These are phyloP conservation scores for Poecilia velifera DNA, from an alignment of 2,797 vertebrate genomes.

Conservation along the genomic window DNA sequence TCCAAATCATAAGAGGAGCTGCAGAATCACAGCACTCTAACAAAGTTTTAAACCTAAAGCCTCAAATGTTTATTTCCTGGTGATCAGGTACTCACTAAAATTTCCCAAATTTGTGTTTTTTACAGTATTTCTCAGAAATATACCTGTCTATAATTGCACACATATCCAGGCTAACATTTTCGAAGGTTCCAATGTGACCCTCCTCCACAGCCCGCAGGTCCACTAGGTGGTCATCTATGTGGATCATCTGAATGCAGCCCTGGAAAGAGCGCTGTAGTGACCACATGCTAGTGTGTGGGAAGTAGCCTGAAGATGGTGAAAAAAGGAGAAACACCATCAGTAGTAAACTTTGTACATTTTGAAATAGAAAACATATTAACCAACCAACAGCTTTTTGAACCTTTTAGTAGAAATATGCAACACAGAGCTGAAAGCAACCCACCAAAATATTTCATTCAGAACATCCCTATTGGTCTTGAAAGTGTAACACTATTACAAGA, in stretches of 20 bases:
- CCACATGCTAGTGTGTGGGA: conserved; percentile 67
- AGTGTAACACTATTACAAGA: neutral
- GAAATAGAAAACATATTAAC: neutral
- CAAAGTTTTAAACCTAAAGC: neutral
- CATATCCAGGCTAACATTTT: conserved; percentile 96
- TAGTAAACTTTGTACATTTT: neutral
- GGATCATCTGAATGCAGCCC: conserved; percentile 97
- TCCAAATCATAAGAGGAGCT: neutral
- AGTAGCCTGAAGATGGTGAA: conserved; percentile 81
- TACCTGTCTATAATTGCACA: conserved; percentile 97
- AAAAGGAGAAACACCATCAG: conserved; percentile 8
- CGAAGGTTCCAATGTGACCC: conserved; percentile 89
- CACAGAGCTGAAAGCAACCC: neutral
- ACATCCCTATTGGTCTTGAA: neutral
- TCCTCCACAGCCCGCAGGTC: conserved; percentile 90
- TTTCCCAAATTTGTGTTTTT: neutral
- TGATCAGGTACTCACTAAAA: neutral
- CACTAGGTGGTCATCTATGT: conserved; percentile 91
- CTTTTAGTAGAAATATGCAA: neutral
- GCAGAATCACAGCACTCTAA: neutral
- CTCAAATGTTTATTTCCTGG: neutral
- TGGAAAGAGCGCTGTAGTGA: conserved; percentile 90
- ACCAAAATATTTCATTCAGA: neutral
- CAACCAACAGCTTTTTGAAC: neutral
- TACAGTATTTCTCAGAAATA: neutral